A percentile compares a stretch with the other conserved stretches of the same genome.
phyloP scores from a whole-genome alignment of 2,797 vertebrate species.

The Hydrocynus forskahlii region DNA sequence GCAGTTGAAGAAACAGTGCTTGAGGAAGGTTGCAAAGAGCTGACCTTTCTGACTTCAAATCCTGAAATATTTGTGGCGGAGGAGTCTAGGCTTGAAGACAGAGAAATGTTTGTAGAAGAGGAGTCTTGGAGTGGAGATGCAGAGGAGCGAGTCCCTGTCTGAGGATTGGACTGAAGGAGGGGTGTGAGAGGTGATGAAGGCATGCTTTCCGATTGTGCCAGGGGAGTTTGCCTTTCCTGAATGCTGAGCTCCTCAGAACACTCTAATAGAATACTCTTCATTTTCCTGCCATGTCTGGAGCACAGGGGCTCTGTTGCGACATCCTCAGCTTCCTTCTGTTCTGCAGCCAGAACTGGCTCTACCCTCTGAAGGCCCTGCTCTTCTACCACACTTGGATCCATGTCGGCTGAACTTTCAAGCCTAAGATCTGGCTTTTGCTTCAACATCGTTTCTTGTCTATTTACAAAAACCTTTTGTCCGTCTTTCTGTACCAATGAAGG shows the following conservation, averaged over 20 bases:
- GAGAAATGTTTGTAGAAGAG: slow-evolving; percentile 27
- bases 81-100: slow-evolving; percentile 34
- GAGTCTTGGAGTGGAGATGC: slow-evolving; percentile 36
- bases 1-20: not conserved
- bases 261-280: slow-evolving; percentile 72
- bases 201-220: slow-evolving; percentile 34
- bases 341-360: slow-evolving; percentile 2
- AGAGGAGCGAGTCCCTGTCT: slow-evolving; percentile 11
- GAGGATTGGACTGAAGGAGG: slow-evolving; percentile 45
- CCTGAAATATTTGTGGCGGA: slow-evolving; percentile 8
- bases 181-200: slow-evolving; percentile 31
- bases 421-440: slow-evolving; percentile 1
- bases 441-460: not conserved
- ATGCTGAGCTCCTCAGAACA: slow-evolving; percentile 67
- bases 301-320: slow-evolving; percentile 68
- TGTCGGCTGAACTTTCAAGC: not conserved
- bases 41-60: slow-evolving; percentile 5
- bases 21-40: not conserved
- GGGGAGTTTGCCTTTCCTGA: slow-evolving; percentile 43
- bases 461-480: not conserved
- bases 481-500: slow-evolving; percentile 2
- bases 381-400: slow-evolving; percentile 1
- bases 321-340: not conserved
- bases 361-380: not conserved
- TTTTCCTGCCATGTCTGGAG: slow-evolving; percentile 75